Evolutionary conservation across 1,140 invertebrate genomes (phyloP), one percentile per base, ranked within the genome.

Genomic region (Drepana arcuata): DNA sequence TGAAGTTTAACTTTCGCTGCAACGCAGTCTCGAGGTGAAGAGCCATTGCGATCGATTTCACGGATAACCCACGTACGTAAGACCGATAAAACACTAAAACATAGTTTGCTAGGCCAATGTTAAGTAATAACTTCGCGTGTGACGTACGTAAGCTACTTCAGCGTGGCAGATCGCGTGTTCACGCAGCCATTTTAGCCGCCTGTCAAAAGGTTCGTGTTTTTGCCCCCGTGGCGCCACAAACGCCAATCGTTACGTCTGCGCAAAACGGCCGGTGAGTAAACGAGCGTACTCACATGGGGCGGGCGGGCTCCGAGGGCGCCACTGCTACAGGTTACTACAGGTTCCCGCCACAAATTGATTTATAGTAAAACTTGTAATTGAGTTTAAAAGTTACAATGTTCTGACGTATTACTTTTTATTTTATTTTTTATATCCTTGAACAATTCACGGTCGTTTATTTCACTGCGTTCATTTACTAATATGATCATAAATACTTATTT

Each of bases 1-100:
- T 79, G 77, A 78, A 82, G 71, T 75, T 79, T 45, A 82, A 58
- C 63, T 79, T 79, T 40, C 77, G 69, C 69, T 82, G 77, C 71
- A 82, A 65, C 57, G 74, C 65, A 32, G 77, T 82, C 66, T 82
- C 78, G 49, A 82, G 61, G 34, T 82, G 78, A n/a, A 82, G 71
- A 47, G 78, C 78, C 78, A 82, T 82, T 55, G 34, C 25, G 28
- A 42, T 47, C n/a, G 27, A 25, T 47, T 54, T 44, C 48, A 56
- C 55, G 48, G 47, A 63, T 44, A 36, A 46, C 46, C 37, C 45
- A 52, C 41, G 43, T 40, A 37, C 40, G 35, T 39, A 36, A 51
- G 50, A 54, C 46, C 42, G 31, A 43, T 47, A 33, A 70, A 62
- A 44, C 64, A 75, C 65, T 74, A 73, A 62, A 71, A 65, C 68